Percentiles rank a stretch among this genome's conserved stretches.
These are phyloP conservation scores for Rhagonycha fulva DNA, from an alignment of 2,888 invertebrate species.

Conservation along the genomic window DNA sequence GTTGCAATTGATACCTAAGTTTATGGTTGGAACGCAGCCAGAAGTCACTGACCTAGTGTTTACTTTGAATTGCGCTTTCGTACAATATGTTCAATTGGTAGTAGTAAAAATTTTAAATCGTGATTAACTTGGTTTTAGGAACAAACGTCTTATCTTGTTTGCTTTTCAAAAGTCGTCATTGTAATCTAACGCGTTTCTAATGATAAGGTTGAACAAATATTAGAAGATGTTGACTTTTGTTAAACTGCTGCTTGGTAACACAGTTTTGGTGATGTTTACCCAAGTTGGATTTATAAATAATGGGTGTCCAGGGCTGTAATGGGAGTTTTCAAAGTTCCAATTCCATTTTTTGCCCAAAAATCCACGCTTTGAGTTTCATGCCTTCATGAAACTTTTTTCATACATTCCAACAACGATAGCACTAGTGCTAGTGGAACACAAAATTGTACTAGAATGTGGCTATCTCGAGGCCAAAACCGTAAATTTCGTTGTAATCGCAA, in stretches of 20 bases:
- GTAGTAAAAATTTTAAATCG: neutral
- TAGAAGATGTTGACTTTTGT: neutral
- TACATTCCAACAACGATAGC: neutral
- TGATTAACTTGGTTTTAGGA: neutral
- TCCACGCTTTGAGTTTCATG: too few species aligned
- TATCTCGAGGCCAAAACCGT: neutral
- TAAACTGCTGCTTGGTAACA: neutral
- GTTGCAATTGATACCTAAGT: neutral
- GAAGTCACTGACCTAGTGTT: conserved; percentile 23
- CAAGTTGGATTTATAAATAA: neutral
- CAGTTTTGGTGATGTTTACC: neutral
- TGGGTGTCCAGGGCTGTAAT: neutral
- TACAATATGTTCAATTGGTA: neutral
- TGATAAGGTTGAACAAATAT: neutral
- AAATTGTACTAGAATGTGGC: neutral
- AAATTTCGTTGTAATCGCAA: neutral
- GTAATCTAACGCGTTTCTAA: neutral
- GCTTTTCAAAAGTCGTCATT: neutral
- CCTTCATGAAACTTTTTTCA: neutral
- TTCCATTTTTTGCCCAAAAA: too few species aligned
- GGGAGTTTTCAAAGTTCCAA: neutral
- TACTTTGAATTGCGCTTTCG: conserved; percentile 3
- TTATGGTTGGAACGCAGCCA: conserved; percentile 8
- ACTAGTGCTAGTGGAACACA: neutral
- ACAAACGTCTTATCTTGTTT: neutral